Conservation (phyloP, 2,888 invertebrate species). For the Zaprionus bogoriensis region DNA sequence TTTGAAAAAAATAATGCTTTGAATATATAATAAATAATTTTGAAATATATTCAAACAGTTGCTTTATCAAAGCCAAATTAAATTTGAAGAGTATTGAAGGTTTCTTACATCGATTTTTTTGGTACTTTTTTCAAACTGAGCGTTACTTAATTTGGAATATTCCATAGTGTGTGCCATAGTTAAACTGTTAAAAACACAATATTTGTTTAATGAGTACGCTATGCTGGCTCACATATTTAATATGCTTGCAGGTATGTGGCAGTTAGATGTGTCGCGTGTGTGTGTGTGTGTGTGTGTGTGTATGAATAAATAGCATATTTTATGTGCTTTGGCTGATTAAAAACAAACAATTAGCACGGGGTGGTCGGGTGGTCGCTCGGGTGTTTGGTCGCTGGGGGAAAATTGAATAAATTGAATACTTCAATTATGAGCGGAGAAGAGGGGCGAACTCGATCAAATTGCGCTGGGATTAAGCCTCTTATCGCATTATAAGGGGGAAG, state of each 20-base stretch:
- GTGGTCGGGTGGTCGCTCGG: background rate
- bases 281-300: constrained; percentile 1
- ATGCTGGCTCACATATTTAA: constrained; percentile 8
- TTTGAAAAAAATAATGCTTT: background rate
- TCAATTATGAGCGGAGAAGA: constrained; percentile 39
- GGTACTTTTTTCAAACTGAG: constrained; percentile 23
- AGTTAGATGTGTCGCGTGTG: background rate
- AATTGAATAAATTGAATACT: constrained; percentile 56
- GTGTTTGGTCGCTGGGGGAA: background rate
- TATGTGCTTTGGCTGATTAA: constrained; percentile 66
- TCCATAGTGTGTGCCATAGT: constrained; percentile 28
- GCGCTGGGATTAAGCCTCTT: background rate
- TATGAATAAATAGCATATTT: constrained; percentile 56
- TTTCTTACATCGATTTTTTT: constrained; percentile 13
- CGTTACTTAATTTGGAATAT: constrained; percentile 58
- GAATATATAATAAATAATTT: background rate
- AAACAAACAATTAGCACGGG: constrained; percentile 62
- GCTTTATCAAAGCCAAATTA: no score
- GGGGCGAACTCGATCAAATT: background rate
- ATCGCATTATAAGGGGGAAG: background rate
- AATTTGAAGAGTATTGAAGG: constrained; percentile 8
- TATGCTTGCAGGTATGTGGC: constrained; percentile 7
- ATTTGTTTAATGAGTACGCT: constrained; percentile 50
- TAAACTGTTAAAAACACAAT: constrained; percentile 27
- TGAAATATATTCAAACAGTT: background rate